These are phyloP conservation scores for Calliopsis andreniformis DNA, from an alignment of 1,140 invertebrate genomes.

Conservation along the genomic window DNA sequence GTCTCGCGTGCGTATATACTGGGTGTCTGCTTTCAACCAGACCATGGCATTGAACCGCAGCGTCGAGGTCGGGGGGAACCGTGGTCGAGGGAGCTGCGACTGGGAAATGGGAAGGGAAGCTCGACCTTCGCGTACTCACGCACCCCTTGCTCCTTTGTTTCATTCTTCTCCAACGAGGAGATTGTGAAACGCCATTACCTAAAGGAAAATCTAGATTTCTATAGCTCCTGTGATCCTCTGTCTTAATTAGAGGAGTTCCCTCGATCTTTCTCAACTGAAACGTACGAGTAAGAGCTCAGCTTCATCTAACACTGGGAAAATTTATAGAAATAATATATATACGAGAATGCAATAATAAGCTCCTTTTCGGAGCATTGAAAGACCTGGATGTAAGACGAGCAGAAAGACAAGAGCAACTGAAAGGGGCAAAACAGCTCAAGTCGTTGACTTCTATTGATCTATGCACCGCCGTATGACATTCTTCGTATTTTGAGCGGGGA, in stretches of 20 bases:
- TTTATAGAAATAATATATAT: no score
- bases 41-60: constrained; percentile 62
- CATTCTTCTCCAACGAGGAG: background rate
- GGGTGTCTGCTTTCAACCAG: constrained; percentile 43
- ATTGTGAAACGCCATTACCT: background rate
- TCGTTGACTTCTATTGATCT: background rate
- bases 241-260: background rate
- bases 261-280: no score
- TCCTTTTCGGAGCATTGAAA: no score
- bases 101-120: constrained; percentile 11
- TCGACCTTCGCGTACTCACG: constrained; percentile 8
- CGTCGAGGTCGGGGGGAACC: constrained; percentile 8
- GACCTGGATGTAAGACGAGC: no score
- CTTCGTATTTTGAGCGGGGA: background rate
- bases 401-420: no score
- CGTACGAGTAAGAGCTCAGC: no score
- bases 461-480: background rate
- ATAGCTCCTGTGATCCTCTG: background rate
- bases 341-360: no score
- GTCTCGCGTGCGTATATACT: constrained; percentile 7
- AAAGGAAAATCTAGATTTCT: background rate
- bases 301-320: no score
- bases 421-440: no score
- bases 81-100: constrained; percentile 24
- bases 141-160: constrained; percentile 8